Conservation (phyloP, 2,888 invertebrate genomes). For the Spilarctia lutea region DNA sequence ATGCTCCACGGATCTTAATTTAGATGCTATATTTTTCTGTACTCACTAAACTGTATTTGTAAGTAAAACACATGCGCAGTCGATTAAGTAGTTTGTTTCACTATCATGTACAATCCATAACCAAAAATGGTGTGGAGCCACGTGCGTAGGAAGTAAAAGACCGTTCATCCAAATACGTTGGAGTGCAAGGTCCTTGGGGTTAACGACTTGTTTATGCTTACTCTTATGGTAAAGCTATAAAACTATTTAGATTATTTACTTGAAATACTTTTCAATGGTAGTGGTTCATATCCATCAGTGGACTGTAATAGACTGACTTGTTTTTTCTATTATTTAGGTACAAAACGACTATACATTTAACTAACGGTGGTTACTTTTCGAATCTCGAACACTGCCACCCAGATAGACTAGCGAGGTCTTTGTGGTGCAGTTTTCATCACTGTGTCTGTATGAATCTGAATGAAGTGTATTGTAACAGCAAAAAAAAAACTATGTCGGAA, state of each 20-base stretch:
- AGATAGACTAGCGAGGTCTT: too few relatives aligned
- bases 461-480: too few relatives aligned
- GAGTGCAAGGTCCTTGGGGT: conserved; percentile 47
- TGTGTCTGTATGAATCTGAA: too few relatives aligned
- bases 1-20: neutral
- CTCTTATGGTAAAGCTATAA: conserved; percentile 26
- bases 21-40: neutral
- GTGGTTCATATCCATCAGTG: too few relatives aligned
- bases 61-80: neutral
- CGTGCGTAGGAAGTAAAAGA: conserved; percentile 53
- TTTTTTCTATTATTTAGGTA: too few relatives aligned
- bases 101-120: conserved; percentile 30
- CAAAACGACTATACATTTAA: too few relatives aligned
- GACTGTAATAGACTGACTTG: too few relatives aligned
- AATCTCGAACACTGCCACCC: too few relatives aligned
- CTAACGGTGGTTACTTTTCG: too few relatives aligned
- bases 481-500: too few relatives aligned
- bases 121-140: conserved; percentile 37
- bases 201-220: conserved; percentile 34
- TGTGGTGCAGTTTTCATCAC: too few relatives aligned
- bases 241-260: neutral
- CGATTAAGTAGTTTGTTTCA: neutral
- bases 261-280: too few relatives aligned
- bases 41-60: neutral
- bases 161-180: conserved; percentile 42